Evolutionary conservation across 2,888 invertebrate genomes (phyloP), one percentile per base, ranked within the genome.

Genomic region (Dynastes grantii): DNA sequence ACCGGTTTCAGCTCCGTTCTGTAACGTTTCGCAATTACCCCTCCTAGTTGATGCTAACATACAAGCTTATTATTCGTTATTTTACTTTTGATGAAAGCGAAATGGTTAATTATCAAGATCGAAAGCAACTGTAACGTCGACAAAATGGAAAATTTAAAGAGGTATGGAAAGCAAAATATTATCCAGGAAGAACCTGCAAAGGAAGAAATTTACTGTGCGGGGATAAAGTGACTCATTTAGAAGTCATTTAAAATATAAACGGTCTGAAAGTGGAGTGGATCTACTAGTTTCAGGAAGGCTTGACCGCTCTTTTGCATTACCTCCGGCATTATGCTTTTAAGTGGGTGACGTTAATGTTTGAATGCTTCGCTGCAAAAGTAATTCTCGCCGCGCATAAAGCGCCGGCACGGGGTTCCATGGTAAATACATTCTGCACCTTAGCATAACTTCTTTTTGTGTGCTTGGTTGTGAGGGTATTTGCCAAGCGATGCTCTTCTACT

Each of bases 291-390:
- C 58, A n/a, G 81, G 80, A 78, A 77, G 80, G 79, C 78, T 80
- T 79, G 81, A 80, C 81, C 81, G 80, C 80, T 79, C 81, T 80
- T 82, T 81, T 79, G 75, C 81, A 78, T 80, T 76, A 78, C 77
- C 76, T 37, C 68, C 76, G 63, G 67, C 67, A 71, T 80, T 76
- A 71, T 61, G 71, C 61, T 71, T 78, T 76, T 55, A 79, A 76
- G 79, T 75, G 77, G 32, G 67, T 49, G 77, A 77, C 61, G 78
- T 65, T 65, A 51, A 53, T 70, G 32, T 78, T 76, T 65, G 67
- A 71, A 80, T 67, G 71, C 78, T 78, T 64, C 73, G 65, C 70
- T 64, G 71, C 73, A 76, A 70, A 79, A 67, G 71, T 64, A 63
- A 76, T 79, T 68, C 32, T 51, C 55, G 32, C 27, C 55, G 22